Base-by-base conservation (phyloP, 35 echinoderm and acorn worm species). In the Lytechinus pictus region DNA sequence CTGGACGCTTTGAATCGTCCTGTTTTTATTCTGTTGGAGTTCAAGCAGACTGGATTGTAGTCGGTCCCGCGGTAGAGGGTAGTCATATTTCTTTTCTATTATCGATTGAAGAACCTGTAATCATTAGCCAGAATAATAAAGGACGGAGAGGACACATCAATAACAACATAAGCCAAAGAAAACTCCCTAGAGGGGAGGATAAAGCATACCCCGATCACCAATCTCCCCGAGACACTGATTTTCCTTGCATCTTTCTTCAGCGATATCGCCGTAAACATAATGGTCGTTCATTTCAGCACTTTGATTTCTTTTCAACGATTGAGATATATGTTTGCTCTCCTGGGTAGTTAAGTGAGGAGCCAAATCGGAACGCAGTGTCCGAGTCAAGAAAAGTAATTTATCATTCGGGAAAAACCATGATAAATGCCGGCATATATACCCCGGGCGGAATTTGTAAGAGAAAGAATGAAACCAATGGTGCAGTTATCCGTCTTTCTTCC, bases 51-150 rank as follows among this genome's bases (percentile, higher is more conserved):
- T 16, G 21, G 66, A 79, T 19, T 79, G 66, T 79, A 79, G 66
- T 24, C 66, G 66, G 8, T 79, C 66, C 6, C 19, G 66, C 6
- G 66, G 52, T 90, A 90, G 16, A 44, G 88, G 88, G 88, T 90
- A 90, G 88, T 90, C 88, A 90, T 90, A 28, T 90, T 90, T 90
- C 88, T 90, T 90, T 21, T 54, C 52, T 21, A 52, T 52, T 33
- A 90, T 90, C 52, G 88, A 90, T 90, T 54, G 88, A 90, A 33
- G 16, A 44, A 9, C 88, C 28, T 19, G 8, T 6, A 21, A 54
- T 90, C 88, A 90, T 90, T 90, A 90, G 52, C 66, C 88, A 90
- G 29, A 90, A 90, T 44, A 54, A 90, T 54, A 90, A 54, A 90
- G 88, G 27, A 54, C 10, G 29, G 11, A 90, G 52, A 24, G 21